Conservation (phyloP, 2,797 vertebrate species). For the Pagetopsis macropterus region DNA sequence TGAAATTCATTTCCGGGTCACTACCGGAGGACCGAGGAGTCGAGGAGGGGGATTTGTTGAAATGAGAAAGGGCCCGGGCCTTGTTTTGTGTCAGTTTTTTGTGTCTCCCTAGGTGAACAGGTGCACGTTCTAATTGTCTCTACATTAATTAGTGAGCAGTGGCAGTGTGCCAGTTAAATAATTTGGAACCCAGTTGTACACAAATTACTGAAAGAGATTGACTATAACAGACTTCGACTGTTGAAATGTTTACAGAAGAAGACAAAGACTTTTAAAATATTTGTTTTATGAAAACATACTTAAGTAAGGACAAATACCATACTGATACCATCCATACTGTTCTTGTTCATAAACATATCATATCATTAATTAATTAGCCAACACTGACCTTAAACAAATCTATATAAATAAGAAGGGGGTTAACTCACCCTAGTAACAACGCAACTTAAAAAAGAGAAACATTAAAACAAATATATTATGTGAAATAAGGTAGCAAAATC, state of each 20-base stretch:
- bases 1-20: no score
- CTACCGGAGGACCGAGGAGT: no score
- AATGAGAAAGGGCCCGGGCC: no score
- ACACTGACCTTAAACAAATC: not conserved
- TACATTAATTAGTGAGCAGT: not conserved
- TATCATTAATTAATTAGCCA: not conserved
- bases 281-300: conserved; percentile 5
- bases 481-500: not conserved
- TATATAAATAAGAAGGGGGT: not conserved
- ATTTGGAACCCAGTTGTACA: not conserved
- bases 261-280: not conserved
- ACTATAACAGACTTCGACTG: not conserved
- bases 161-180: not conserved
- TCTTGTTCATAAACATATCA: not conserved
- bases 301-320: not conserved
- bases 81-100: not conserved
- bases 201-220: not conserved
- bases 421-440: not conserved
- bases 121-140: not conserved
- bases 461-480: not conserved
- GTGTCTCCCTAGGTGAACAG: not conserved
- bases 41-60: no score
- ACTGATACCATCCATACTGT: not conserved
- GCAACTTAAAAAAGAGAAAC: not conserved
- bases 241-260: not conserved